Percentiles rank a stretch among this genome's conserved stretches.
Evolutionary conservation across 2,797 vertebrate genomes (phyloP).

Genomic region (Meda fulgida): DNA sequence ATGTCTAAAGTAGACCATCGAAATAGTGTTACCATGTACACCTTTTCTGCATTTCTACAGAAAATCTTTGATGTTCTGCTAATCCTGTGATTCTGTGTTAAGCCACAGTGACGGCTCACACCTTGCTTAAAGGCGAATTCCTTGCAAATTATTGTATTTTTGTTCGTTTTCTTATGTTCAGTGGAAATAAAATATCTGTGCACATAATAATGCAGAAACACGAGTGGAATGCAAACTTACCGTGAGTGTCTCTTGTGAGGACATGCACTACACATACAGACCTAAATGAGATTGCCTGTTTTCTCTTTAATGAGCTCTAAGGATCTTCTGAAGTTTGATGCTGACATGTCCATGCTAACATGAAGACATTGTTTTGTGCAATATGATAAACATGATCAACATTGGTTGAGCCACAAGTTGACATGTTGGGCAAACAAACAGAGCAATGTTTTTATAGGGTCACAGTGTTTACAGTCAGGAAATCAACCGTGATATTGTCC

Average conservation of each 20-base stretch:
- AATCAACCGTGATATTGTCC: constrained; percentile 12
- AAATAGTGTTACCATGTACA: background rate
- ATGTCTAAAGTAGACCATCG: background rate
- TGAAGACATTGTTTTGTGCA: constrained; percentile 4
- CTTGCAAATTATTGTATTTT: background rate
- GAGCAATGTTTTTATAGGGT: background rate
- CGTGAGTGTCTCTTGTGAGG: background rate
- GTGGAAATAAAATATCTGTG: background rate
- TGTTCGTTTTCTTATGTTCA: background rate
- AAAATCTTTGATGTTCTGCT: background rate
- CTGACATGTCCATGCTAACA: background rate
- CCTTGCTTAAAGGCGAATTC: constrained; percentile 16
- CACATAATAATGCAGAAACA: constrained; percentile 1
- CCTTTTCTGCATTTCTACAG: background rate
- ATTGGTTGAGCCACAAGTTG: background rate
- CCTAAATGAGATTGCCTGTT: background rate
- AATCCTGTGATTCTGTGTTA: background rate
- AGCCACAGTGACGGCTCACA: background rate
- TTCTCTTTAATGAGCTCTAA: background rate
- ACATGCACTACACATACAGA: background rate
- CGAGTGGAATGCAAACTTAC: background rate
- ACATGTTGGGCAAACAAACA: constrained; percentile 29
- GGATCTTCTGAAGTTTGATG: background rate
- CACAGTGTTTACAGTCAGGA: constrained; percentile 15
- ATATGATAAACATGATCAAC: constrained; percentile 7